Conservation (phyloP, 2,113 vertebrate genomes). For the Okapia johnstoni region DNA sequence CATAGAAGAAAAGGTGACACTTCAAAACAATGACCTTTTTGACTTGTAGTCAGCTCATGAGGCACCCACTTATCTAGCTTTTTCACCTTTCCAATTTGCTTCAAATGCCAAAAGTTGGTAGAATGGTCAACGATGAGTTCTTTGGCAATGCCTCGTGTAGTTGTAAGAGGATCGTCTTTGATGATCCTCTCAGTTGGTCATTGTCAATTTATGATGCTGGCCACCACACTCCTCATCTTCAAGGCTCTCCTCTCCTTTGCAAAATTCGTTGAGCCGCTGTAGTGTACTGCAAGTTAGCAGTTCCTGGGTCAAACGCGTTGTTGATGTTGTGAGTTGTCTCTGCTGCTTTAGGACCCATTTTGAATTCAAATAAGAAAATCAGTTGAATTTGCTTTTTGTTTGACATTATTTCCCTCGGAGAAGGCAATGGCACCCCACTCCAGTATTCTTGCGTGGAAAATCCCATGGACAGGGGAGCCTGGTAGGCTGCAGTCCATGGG, state of each 20-base stretch:
- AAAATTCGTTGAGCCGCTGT: background rate
- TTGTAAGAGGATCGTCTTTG: background rate
- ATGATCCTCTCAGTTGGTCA: background rate
- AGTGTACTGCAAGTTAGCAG: background rate
- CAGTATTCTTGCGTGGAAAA: too few species aligned
- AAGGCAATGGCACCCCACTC: too few species aligned
- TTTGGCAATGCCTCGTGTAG: background rate
- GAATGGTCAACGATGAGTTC: background rate
- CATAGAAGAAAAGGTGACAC: background rate
- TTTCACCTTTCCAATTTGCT: background rate
- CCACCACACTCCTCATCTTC: background rate
- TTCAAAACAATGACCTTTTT: fast-evolving
- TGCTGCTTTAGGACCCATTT: background rate
- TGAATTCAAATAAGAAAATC: background rate
- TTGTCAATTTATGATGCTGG: background rate
- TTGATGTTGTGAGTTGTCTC: background rate
- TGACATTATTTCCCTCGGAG: background rate
- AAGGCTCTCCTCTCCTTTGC: background rate
- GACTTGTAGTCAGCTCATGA: background rate
- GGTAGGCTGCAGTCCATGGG: too few species aligned
- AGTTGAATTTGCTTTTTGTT: background rate
- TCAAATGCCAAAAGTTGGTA: background rate
- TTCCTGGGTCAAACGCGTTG: background rate
- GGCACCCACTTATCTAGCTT: background rate
- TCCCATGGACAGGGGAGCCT: too few species aligned